Evolutionary conservation across 2,113 vertebrate species (phyloP), one percentile per base, ranked within the genome.

Genomic region (human (Homo sapiens)): DNA sequence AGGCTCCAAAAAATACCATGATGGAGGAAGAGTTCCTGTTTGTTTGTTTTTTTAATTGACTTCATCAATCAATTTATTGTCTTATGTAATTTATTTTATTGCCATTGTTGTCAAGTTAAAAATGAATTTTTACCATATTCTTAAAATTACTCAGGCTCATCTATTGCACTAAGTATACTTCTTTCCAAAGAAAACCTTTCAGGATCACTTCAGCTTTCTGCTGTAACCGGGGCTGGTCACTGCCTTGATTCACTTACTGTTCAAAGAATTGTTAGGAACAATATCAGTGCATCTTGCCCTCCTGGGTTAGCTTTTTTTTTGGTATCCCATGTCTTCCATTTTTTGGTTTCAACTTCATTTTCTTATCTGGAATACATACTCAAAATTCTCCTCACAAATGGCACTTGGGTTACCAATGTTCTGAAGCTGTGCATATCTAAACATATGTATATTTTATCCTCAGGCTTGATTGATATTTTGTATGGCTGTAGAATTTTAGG

Each of bases 71-170:
- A 50, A 85, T 75, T 72, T 70, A 8, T 83, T 91, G 11, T 79
- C 11, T 59, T 85, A 68, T 55, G 93, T 78, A 50, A 79, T 73
- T 8, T 18, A 90, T 93, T 91, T 94, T 81, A 50, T 87, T 87
- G 14, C 40, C 8, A 30, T 45, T 10, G 4, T 86, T 85, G 43
- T 85, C n/a, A 93, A 70, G 13, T 66, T 25, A 80, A 59, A 11
- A 76, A 20, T 68, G 57, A 68, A 57, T 78, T 79, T 83, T 48
- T 43, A 23, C n/a, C 7, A 38, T 95, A 38, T 32, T 97, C 48
- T 92, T 38, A 90, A 89, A 68, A 90, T 94, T 45, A 84, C 10
- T 7, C 6, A 55, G 17, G 1, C 52, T 96, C 16, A 27, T 86
- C 11, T 80, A 59, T 85, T 73, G 30, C 17, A 45, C 10, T 83